A percentile compares a stretch with the other conserved stretches of the same genome.
Conservation (phyloP, 2,888 invertebrate species). For the Lasioglossum leucozonium region DNA sequence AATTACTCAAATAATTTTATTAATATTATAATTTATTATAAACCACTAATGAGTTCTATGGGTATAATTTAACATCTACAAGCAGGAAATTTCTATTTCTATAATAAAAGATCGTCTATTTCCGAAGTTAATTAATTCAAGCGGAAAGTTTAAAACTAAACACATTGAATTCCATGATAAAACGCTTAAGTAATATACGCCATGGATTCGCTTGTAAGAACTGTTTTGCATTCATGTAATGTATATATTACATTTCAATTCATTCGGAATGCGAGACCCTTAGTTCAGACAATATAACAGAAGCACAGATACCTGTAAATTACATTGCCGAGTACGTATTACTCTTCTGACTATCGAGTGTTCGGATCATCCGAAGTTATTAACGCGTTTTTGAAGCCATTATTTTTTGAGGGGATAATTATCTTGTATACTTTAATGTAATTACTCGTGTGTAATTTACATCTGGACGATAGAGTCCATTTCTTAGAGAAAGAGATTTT, state of each 20-base stretch:
- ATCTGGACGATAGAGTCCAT: background rate
- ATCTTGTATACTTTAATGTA: background rate
- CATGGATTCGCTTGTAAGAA: background rate
- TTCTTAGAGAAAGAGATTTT: background rate
- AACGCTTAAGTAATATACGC: background rate
- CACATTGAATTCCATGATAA: background rate
- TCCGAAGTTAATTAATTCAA: background rate
- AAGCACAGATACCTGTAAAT: slow-evolving; percentile 41
- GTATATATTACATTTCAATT: slow-evolving; percentile 30
- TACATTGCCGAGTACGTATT: slow-evolving; percentile 52
- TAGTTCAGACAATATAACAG: slow-evolving; percentile 37
- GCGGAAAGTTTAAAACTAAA: background rate
- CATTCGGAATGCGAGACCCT: slow-evolving; percentile 22
- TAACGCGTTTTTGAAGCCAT: slow-evolving; percentile 38
- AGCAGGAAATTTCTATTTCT: background rate
- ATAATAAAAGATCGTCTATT: background rate
- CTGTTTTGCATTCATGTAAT: slow-evolving; percentile 17
- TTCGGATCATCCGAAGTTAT: slow-evolving; percentile 28
- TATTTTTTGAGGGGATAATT: background rate
- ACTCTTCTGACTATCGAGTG: slow-evolving; percentile 34
- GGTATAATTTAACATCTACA: background rate
- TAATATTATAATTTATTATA: too few relatives aligned
- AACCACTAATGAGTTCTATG: background rate
- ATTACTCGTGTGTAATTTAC: background rate
- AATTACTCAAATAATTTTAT: background rate